Conservation (phyloP, 1,140 invertebrate species). For the Macrotrachela quadricornifera region DNA sequence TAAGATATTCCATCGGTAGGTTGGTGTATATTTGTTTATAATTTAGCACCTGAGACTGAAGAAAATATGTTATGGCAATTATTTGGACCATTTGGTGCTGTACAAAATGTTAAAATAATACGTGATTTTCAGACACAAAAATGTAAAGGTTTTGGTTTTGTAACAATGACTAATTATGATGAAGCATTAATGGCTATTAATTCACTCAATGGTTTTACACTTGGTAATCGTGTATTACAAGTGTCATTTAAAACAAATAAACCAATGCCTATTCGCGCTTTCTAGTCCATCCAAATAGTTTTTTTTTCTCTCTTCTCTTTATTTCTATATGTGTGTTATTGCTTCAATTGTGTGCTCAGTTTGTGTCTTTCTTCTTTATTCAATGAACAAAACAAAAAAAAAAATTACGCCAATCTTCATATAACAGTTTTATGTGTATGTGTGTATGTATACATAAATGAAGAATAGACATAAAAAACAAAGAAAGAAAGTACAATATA, state of each 20-base stretch:
- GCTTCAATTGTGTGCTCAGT: too few relatives aligned
- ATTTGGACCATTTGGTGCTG: constrained; percentile 93
- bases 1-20: constrained; percentile 12
- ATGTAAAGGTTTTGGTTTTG: constrained; percentile 98
- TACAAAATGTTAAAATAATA: constrained; percentile 84
- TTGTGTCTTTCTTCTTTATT: too few relatives aligned
- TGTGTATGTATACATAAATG: too few relatives aligned
- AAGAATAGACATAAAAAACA: too few relatives aligned
- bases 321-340: too few relatives aligned
- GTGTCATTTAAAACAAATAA: constrained; percentile 73
- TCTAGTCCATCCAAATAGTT: too few relatives aligned
- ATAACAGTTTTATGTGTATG: too few relatives aligned
- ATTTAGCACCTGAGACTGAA: constrained; percentile 87
- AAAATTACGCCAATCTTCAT: too few relatives aligned
- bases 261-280: too few relatives aligned
- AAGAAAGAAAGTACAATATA: too few relatives aligned
- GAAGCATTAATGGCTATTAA: constrained; percentile 90
- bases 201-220: constrained; percentile 84
- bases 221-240: constrained; percentile 87
- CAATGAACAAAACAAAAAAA: too few relatives aligned
- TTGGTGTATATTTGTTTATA: constrained; percentile 98
- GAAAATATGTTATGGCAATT: constrained; percentile 95
- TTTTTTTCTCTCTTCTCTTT: too few relatives aligned
- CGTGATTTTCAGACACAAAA: constrained; percentile 91
- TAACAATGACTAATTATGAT: constrained; percentile 98